These are phyloP conservation scores for Sigmodon hispidus DNA, from an alignment of 2,113 vertebrate species.

Conservation along the genomic window DNA sequence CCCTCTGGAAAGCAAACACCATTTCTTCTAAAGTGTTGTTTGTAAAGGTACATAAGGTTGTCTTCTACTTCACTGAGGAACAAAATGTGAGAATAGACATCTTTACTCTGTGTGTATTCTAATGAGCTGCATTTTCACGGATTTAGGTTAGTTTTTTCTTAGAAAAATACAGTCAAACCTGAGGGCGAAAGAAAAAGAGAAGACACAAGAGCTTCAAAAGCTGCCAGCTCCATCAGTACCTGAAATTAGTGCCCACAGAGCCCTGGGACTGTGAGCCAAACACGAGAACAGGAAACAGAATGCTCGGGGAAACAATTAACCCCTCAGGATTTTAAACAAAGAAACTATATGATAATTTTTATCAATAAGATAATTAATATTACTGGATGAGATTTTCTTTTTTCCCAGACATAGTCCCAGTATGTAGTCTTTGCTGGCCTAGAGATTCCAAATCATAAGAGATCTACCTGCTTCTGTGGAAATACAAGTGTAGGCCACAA, in stretches of 20 bases:
- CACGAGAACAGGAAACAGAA: not conserved
- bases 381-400: not conserved
- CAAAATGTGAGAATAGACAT: slow-evolving; percentile 76
- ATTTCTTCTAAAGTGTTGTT: slow-evolving; percentile 64
- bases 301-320: not conserved
- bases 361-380: slow-evolving; percentile 10
- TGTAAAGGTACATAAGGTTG: slow-evolving; percentile 71
- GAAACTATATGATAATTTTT: slow-evolving; percentile 14
- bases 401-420: not conserved
- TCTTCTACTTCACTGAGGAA: slow-evolving; percentile 74
- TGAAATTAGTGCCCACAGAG: not conserved
- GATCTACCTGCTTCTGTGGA: not conserved
- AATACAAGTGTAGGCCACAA: not conserved
- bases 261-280: not conserved
- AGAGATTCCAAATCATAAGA: not conserved
- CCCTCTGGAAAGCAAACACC: slow-evolving; percentile 74
- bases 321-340: not conserved
- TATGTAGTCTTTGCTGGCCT: not conserved
- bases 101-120: slow-evolving; percentile 69
- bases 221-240: not conserved
- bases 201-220: slow-evolving; percentile 15
- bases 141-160: slow-evolving; percentile 29
- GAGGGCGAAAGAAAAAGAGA: slow-evolving; percentile 36
- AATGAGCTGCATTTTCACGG: slow-evolving; percentile 43
- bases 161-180: not conserved